Conservation (phyloP, 2,888 invertebrate genomes). For the Dryomyza anilis region DNA sequence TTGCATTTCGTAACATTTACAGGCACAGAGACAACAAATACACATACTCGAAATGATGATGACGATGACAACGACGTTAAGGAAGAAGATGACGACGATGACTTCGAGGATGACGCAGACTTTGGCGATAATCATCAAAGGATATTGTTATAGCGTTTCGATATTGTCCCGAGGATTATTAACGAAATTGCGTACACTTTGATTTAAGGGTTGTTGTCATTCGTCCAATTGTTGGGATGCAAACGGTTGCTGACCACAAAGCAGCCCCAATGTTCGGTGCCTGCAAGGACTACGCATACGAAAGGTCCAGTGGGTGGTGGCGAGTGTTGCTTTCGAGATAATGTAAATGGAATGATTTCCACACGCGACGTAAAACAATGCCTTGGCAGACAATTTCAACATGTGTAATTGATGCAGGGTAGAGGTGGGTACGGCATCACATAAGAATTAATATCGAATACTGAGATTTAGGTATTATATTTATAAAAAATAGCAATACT, state of each 20-base stretch:
- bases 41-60: no score
- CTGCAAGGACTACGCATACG: no score
- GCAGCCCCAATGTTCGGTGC: no score
- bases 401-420: no score
- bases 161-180: conserved; percentile 60
- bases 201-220: conserved; percentile 59
- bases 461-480: no score
- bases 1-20: conserved; percentile 37
- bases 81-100: neutral
- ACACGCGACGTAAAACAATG: conserved; percentile 15
- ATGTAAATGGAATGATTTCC: conserved; percentile 39
- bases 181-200: conserved; percentile 57
- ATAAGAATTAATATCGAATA: no score
- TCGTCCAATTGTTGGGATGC: no score
- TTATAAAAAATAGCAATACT: no score
- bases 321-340: conserved; percentile 5
- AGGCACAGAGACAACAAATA: neutral
- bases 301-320: neutral
- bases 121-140: conserved; percentile 59
- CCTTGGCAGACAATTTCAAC: conserved; percentile 9
- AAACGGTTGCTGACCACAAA: no score
- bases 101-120: conserved; percentile 38
- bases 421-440: no score
- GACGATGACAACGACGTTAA: neutral
- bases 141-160: conserved; percentile 59